phyloP scores from a whole-genome alignment of 35 echinoderm and acorn worm species.

The Anneissia japonica region DNA sequence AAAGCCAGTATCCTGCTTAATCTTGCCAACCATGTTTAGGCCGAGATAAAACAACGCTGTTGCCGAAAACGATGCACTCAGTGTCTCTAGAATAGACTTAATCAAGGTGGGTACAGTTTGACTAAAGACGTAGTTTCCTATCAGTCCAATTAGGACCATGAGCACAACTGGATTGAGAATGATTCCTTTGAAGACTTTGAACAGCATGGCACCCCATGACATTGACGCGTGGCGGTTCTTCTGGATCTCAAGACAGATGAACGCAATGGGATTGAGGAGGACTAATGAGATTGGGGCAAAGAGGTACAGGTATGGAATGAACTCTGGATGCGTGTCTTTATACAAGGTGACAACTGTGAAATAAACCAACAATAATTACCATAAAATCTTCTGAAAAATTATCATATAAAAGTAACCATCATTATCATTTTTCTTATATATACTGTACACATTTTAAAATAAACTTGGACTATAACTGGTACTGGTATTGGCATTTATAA shows the following conservation, averaged over 20 bases:
- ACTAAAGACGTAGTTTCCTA: conserved; percentile 42
- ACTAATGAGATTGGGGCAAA: conserved; percentile 64
- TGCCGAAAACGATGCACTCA: conserved; percentile 54
- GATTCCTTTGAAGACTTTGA: conserved; percentile 45
- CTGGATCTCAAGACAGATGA: conserved; percentile 65
- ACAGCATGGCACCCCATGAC: background rate
- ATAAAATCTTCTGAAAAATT: no score
- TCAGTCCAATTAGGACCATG: conserved; percentile 53
- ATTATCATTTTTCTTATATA: no score
- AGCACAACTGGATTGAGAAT: conserved; percentile 61
- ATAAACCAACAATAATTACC: background rate
- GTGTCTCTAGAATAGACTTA: conserved; percentile 31
- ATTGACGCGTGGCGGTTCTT: conserved; percentile 5
- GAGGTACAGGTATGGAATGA: conserved; percentile 67
- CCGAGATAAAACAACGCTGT: conserved; percentile 73
- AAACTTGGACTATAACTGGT: no score
- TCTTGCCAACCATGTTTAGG: conserved; percentile 63
- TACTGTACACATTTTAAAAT: no score
- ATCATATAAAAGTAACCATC: no score
- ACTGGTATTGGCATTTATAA: no score
- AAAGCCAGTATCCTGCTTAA: conserved; percentile 27
- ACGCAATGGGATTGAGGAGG: conserved; percentile 65
- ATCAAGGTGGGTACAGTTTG: conserved; percentile 36
- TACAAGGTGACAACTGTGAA: conserved; percentile 61
- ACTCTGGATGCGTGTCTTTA: conserved; percentile 43